Evolutionary conservation across 1,140 invertebrate species (phyloP).

Genomic region (Bradysia coprophila): DNA sequence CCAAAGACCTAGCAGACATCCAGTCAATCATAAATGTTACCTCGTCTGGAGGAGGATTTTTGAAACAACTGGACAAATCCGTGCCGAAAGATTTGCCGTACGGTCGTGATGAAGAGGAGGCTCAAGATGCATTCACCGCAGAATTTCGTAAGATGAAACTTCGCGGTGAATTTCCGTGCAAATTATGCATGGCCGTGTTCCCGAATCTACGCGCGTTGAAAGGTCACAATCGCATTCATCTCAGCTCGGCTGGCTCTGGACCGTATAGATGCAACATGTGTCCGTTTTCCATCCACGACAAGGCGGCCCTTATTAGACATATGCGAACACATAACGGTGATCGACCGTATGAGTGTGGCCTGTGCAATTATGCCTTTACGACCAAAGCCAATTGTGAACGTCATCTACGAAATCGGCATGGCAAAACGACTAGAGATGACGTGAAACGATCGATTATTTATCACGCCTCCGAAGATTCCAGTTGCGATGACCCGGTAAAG

Average conservation of each 20-base stretch:
- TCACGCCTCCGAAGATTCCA: conserved; percentile 63
- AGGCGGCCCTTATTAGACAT: conserved; percentile 73
- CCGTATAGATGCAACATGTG: conserved; percentile 88
- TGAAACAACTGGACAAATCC: background rate
- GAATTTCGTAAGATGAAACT: conserved; percentile 72
- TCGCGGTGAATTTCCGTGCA: conserved; percentile 73
- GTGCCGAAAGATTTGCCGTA: background rate
- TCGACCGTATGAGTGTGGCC: conserved; percentile 78
- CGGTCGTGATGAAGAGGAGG: conserved; percentile 43
- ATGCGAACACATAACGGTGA: conserved; percentile 89
- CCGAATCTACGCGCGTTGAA: conserved; percentile 78
- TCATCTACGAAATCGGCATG: conserved; percentile 78
- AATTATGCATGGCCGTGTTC: conserved; percentile 65
- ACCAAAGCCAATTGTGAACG: conserved; percentile 85
- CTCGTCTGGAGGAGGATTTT: conserved; percentile 31
- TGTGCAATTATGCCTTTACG: conserved; percentile 91
- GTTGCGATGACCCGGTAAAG: conserved; percentile 36
- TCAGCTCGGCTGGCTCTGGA: conserved; percentile 42
- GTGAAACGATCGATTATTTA: conserved; percentile 73
- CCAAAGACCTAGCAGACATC: conserved; percentile 64
- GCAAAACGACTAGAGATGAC: conserved; percentile 64
- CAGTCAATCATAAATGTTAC: conserved; percentile 62
- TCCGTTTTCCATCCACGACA: conserved; percentile 72
- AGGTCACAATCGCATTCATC: conserved; percentile 67
- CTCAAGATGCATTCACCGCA: conserved; percentile 58